Base-by-base conservation (phyloP, 2,888 invertebrate species). In the Xestia c-nigrum region DNA sequence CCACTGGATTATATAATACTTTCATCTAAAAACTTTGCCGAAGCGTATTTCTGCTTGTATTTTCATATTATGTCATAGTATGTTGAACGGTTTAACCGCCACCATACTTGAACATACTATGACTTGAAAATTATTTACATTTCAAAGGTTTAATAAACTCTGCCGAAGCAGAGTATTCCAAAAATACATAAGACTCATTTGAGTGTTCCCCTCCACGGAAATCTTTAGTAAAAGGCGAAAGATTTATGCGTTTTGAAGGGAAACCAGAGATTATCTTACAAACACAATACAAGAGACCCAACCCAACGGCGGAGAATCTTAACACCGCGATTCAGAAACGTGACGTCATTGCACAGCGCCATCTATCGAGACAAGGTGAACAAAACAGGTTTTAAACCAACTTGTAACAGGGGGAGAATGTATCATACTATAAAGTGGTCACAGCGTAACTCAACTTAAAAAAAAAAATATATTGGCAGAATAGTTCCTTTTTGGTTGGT, bases 191-290 rank as follows among this genome's bases (percentile, higher is more conserved):
- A 97, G 97, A 97, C 97, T 97, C 97, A 97, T 97, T 97, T 97
- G 97, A 97, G 97, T 97, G 97, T 96, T 96, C 97, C 97, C 97
- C 97, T 97, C 97, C 97, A 97, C 97, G 97, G 97, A 97, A 97
- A 97, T 97, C 97, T 97, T 97, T 97, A 98, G 97, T 97, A 97
- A 97, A 97, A 97, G 97, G 97, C 97, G 97, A 98, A 98, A 97
- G 97, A 97, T 98, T 97, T 98, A 97, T 97, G 92, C 97, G 97
- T 97, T 93, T 94, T 97, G 97, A 97, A 97, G 97, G 97, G 97
- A 97, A 97, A 96, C 97, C 97, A 97, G 97, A 97, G 85, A 63
- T 70, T 52, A 6, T 5, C 16, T 0, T 3, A 7, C 3, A n/a
- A 7, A 3, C 16, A 3, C 3, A 7, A 7, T 59, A 14, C 31